Base-by-base conservation (phyloP, 2,113 vertebrate species). In the Tragulus kanchil region DNA sequence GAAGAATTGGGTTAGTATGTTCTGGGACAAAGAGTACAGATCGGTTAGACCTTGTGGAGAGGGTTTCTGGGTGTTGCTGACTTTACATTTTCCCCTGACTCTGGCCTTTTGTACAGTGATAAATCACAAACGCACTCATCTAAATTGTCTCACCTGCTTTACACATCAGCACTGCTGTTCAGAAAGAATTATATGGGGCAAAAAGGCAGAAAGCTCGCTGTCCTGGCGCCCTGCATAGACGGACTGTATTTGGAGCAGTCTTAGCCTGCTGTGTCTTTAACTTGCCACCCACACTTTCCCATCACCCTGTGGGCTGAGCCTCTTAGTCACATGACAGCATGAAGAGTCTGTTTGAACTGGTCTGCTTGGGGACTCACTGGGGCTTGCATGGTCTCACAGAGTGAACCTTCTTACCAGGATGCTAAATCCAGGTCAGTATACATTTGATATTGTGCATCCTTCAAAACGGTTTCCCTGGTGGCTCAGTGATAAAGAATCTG, bases 11-110 rank as follows among this genome's bases (percentile, higher is more conserved):
- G 85, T 61, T 78, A 64, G 12, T 16, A 28, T 52, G 65, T 93
- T 48, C 19, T 45, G 28, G 17, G 59, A 82, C 58, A 81, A 85
- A 88, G 14, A 1, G 11, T 64, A 8, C 45, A 82, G 69, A n/a
- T 90, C 77, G 54, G 42, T 62, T 26, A 81, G 77, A 69, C 50
- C 81, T 89, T 64, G 56, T 58, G 13, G 56, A 81, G 58, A 84
- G 48, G 52, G 48, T 15, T 75, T 73, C 42, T n/a, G 75, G 69
- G 54, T 5, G 62, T 21, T 56, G n/a, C 83, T 61, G 82, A 65
- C 42, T 65, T 0, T 81, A 96, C 28, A 56, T 90, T 87, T 94
- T 54, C 25, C 64, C 26, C 48, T 78, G 87, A 86, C 61, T 92
- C 85, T 90, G 61, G 15, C n/a, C 1, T 0, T 81, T 86, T 77